Percentiles rank a stretch among this genome's conserved stretches.
Conservation (phyloP, 1,140 invertebrate genomes). For the Cherax quadricarinatus region DNA sequence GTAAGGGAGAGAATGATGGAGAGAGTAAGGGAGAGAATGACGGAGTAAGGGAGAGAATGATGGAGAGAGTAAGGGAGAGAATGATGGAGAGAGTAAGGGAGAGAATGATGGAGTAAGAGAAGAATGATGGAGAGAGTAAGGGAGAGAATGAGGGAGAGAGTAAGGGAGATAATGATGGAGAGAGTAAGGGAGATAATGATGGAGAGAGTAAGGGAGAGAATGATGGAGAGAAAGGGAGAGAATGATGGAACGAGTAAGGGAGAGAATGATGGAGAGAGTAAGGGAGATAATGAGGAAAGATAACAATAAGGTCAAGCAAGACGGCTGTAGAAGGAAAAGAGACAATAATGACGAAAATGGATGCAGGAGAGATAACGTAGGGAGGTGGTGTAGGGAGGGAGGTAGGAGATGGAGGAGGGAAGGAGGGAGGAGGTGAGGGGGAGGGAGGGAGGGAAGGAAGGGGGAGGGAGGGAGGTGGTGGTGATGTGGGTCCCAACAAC, state of each 20-base stretch:
- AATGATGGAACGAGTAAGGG: neutral
- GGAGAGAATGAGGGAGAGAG: neutral
- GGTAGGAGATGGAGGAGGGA: neutral
- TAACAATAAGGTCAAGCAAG: neutral
- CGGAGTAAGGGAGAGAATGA: too few relatives aligned
- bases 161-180: neutral
- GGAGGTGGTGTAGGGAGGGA: neutral
- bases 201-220: neutral
- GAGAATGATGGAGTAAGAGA: too few relatives aligned
- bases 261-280: conserved; percentile 2
- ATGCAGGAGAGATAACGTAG: neutral
- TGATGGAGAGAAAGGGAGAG: neutral
- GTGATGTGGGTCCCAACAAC: too few relatives aligned
- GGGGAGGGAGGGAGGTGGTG: neutral
- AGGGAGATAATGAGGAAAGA: neutral
- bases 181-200: neutral
- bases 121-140: too few relatives aligned
- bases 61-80: too few relatives aligned
- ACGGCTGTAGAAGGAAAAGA: neutral
- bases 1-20: neutral
- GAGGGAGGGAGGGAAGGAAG: too few relatives aligned
- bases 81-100: neutral
- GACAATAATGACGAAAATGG: neutral
- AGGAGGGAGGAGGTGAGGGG: too few relatives aligned
- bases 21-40: neutral